These are phyloP conservation scores for Xiphophorus hellerii DNA, from an alignment of 2,113 vertebrate species.

Conservation along the genomic window DNA sequence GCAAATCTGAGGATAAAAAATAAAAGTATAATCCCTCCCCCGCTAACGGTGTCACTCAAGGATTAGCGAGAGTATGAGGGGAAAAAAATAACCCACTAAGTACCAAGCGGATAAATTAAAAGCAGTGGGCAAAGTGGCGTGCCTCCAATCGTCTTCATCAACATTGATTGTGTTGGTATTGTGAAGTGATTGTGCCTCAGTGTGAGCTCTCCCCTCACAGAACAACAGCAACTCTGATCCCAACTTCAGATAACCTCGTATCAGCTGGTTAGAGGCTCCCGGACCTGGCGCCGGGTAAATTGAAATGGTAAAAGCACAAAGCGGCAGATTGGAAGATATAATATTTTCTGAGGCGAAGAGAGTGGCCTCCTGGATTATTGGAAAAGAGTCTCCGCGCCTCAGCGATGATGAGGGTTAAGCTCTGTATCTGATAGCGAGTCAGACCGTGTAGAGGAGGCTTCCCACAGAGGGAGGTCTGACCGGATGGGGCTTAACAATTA, in stretches of 20 bases:
- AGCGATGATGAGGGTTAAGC: constrained; percentile 45
- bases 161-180: constrained; percentile 16
- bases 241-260: constrained; percentile 49
- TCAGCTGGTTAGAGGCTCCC: constrained; percentile 29
- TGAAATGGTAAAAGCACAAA: constrained; percentile 25
- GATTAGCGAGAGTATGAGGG: constrained; percentile 67
- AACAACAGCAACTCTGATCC: constrained; percentile 37
- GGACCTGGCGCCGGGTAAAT: constrained; percentile 22
- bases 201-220: not conserved
- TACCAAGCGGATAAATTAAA: constrained; percentile 65
- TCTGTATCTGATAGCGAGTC: constrained; percentile 29
- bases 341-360: constrained; percentile 34
- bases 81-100: constrained; percentile 65
- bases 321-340: constrained; percentile 32
- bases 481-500: constrained; percentile 27
- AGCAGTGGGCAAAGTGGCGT: constrained; percentile 34
- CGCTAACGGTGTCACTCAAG: constrained; percentile 78
- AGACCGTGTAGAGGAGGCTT: constrained; percentile 5
- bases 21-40: constrained; percentile 76
- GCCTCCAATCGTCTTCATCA: constrained; percentile 17
- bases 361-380: constrained; percentile 60
- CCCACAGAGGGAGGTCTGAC: constrained; percentile 11
- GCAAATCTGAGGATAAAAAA: constrained; percentile 61
- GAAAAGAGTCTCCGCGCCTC: constrained; percentile 41
- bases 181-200: constrained; percentile 17